Base-by-base conservation (phyloP, 1,140 invertebrate species). In the Listronotus oregonensis region DNA sequence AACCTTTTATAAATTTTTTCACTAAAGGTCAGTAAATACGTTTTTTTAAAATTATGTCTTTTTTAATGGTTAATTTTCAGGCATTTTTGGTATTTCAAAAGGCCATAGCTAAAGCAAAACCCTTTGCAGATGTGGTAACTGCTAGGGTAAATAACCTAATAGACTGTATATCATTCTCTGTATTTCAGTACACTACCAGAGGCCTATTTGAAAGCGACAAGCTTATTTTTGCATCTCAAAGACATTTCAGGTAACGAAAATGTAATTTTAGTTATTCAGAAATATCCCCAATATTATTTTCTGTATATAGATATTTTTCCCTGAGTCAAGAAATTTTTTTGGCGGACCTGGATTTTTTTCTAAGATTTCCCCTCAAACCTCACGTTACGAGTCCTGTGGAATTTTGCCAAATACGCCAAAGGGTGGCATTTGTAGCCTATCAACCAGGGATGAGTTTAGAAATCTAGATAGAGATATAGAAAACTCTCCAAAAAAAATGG, bases 41-140 rank as follows among this genome's bases (percentile, higher is more conserved):
- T 42, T 17, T 52, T 46, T 3, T 10, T 46, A 59, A n/a, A 58
- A 27, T 37, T 62, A 40, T 44, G 3, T 8, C 14, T 21, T 18
- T 17, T 50, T 43, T 17, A 46, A 46, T 18, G 6, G n/a, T 47
- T 31, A 21, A 66, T 27, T 82, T 81, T 37, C n/a, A 94, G 90
- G 95, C 96, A 10, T 98, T 98, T 81, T 94, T 97, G 10, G 95
- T 98, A 18, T 98, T 98, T 80, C 93, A 96, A 83, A 97, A 95
- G 75, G 96, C 96, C 8, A 96, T 98, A 71, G 89, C 91, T 47
- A 89, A 86, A 78, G 93, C 95, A 4, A 89, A 92, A 71, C 86
- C 89, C n/a, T n/a, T n/a, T 10, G 86, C 91, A 6, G 86, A 91
- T n/a, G 89, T 91, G 69, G 91, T 97, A 0, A 81, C 85, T 60